These are phyloP conservation scores for Scaptomyza caliginosa DNA, from an alignment of 2,888 invertebrate species.

Conservation along the genomic window DNA sequence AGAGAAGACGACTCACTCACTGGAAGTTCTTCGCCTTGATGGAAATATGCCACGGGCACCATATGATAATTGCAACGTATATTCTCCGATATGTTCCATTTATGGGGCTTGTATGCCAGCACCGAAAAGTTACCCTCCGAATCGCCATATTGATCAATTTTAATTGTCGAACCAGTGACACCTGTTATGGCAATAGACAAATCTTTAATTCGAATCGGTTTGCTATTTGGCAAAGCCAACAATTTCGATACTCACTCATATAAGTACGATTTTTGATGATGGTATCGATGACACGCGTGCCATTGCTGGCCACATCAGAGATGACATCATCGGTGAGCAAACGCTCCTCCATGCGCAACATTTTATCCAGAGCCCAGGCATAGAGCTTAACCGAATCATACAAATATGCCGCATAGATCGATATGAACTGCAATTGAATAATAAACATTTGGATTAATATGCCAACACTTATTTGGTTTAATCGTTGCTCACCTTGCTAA, in stretches of 20 bases:
- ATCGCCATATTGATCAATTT: conserved; percentile 95
- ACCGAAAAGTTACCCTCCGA: conserved; percentile 99
- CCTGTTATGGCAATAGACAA: conserved; percentile 86
- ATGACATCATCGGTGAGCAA: conserved; percentile 87
- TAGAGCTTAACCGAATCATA: conserved; percentile 97
- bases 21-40: conserved; percentile 90
- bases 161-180: conserved; percentile 96
- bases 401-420: conserved; percentile 96
- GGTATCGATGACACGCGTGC: conserved; percentile 92
- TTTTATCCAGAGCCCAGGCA: conserved; percentile 92
- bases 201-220: not conserved
- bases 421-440: conserved; percentile 89
- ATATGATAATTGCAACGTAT: conserved; percentile 91
- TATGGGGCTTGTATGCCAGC: conserved; percentile 89
- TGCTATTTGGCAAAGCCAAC: not conserved
- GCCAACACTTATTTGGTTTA: not conserved
- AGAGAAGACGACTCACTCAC: conserved; percentile 88
- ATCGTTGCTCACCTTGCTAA: conserved; percentile 84
- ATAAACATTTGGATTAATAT: conserved; percentile 6
- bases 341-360: conserved; percentile 86
- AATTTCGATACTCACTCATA: conserved; percentile 88
- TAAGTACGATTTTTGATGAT: conserved; percentile 94
- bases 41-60: conserved; percentile 93
- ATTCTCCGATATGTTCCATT: conserved; percentile 82
- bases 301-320: conserved; percentile 90